Conservation (phyloP, 2,888 invertebrate species). For the Helicoverpa assulta region DNA sequence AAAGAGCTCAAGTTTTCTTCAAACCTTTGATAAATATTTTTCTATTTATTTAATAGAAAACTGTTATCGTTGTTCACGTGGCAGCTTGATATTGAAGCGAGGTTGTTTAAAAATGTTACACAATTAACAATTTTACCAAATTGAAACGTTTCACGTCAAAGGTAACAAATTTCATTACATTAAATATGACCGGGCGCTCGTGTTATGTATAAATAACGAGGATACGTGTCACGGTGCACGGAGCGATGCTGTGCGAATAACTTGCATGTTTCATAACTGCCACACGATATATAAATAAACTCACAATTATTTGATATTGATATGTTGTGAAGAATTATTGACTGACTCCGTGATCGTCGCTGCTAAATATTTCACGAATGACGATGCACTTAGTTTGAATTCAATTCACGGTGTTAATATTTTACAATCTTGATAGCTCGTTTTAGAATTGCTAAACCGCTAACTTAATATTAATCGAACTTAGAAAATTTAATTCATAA, state of each 20-base stretch:
- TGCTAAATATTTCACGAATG: conserved; percentile 21
- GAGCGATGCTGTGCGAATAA: conserved; percentile 28
- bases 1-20: neutral
- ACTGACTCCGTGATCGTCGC: conserved; percentile 15
- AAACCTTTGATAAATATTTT: conserved; percentile 17
- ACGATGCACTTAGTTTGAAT: neutral
- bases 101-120: conserved; percentile 31
- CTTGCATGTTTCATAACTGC: conserved; percentile 30
- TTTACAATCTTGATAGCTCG: neutral
- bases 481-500: too few species aligned
- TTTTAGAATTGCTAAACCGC: neutral
- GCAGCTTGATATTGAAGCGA: conserved; percentile 3
- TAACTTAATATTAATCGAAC: too few species aligned
- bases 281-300: conserved; percentile 30
- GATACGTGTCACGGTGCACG: conserved; percentile 22
- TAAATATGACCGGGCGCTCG: conserved; percentile 33
- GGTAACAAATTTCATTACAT: conserved; percentile 53
- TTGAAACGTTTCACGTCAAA: conserved; percentile 47
- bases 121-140: conserved; percentile 43
- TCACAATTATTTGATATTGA: conserved; percentile 21
- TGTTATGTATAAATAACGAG: conserved; percentile 50
- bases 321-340: conserved; percentile 27
- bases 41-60: conserved; percentile 20
- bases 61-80: conserved; percentile 11
- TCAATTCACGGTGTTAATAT: neutral